Base-by-base conservation (phyloP, 2,888 invertebrate genomes). In the Philhelius pedissequus region DNA sequence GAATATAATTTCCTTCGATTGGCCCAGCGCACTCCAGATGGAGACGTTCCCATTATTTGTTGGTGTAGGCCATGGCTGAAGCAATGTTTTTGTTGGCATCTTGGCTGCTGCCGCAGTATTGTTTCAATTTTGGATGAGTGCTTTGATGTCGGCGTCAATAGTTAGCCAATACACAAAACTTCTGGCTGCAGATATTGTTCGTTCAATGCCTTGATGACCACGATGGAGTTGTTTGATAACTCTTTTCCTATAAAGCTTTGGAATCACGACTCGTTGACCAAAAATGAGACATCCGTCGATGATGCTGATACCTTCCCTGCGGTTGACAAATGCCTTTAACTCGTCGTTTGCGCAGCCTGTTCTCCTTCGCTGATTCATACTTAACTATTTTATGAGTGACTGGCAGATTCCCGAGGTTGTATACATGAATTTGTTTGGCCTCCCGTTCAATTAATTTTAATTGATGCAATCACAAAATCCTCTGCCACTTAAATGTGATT, bases 11-110 rank as follows among this genome's bases (percentile, higher is more conserved):
- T 3, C 70, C 86, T 2, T 86, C 64, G 4, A 87, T 45, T 38
- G 81, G 90, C 15, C 91, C 91, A 13, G 91, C 90, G 87, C 35
- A 35, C n/a, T n/a, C n/a, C n/a, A n/a, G n/a, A n/a, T n/a, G n/a
- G n/a, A n/a, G n/a, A n/a, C n/a, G n/a, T n/a, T n/a, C n/a, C n/a
- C n/a, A n/a, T n/a, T n/a, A n/a, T n/a, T n/a, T n/a, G n/a, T n/a
- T n/a, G n/a, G n/a, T n/a, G n/a, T n/a, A n/a, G n/a, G n/a, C n/a
- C n/a, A n/a, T n/a, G n/a, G n/a, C n/a, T n/a, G n/a, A n/a, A n/a
- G n/a, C n/a, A n/a, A n/a, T n/a, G n/a, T n/a, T n/a, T n/a, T n/a
- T n/a, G n/a, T n/a, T n/a, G n/a, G n/a, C n/a, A n/a, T n/a, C n/a
- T n/a, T n/a, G n/a, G n/a, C n/a, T n/a, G n/a, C n/a, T n/a, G n/a